A percentile compares a stretch with the other conserved stretches of the same genome.
phyloP scores from a whole-genome alignment of 2,113 vertebrate genomes.

The Polypterus senegalus region DNA sequence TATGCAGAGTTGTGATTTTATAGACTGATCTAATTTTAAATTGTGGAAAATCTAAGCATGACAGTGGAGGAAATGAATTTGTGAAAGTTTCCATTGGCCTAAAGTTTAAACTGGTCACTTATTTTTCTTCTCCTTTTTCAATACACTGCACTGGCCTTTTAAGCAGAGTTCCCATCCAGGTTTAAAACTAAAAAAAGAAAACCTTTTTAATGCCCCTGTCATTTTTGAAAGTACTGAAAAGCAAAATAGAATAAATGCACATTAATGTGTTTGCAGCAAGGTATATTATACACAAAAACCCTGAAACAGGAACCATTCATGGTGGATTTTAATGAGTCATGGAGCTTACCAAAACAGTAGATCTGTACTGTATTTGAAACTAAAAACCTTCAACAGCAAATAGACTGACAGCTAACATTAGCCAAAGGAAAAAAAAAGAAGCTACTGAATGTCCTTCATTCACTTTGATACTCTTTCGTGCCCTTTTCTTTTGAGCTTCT shows the following conservation, averaged over 20 bases:
- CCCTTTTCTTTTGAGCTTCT: conserved; percentile 26
- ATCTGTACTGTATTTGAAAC: neutral
- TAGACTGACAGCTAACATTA: conserved; percentile 1
- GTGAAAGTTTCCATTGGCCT: too few species aligned
- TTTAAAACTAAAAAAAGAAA: neutral
- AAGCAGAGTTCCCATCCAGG: too few species aligned
- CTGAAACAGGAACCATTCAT: neutral
- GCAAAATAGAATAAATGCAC: neutral
- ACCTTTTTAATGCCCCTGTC: neutral
- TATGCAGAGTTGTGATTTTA: too few species aligned
- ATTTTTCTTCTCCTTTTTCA: too few species aligned
- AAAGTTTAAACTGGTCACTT: too few species aligned
- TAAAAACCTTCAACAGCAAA: neutral
- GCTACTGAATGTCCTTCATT: neutral
- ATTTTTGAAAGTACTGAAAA: neutral
- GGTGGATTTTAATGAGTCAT: neutral
- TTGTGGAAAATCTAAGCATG: too few species aligned
- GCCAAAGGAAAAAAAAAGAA: neutral
- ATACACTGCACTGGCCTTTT: too few species aligned
- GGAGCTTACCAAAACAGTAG: neutral
- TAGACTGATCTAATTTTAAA: too few species aligned
- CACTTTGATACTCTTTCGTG: neutral
- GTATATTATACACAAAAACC: neutral
- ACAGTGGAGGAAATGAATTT: too few species aligned
- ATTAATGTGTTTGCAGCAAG: neutral